Base-by-base conservation (phyloP, 2,113 vertebrate genomes). In the Nothoprocta pentlandii region DNA sequence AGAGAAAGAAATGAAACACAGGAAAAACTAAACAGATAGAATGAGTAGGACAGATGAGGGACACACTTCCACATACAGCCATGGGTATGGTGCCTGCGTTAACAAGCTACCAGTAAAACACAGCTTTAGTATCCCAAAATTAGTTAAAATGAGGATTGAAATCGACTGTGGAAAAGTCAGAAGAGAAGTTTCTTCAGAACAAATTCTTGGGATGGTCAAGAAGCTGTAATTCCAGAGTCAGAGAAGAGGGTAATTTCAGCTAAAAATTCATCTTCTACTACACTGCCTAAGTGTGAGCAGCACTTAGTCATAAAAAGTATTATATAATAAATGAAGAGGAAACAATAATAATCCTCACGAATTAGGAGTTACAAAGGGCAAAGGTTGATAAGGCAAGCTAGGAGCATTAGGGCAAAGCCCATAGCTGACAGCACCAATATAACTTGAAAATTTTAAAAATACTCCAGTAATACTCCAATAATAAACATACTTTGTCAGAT, bases 11-110 rank as follows among this genome's bases (percentile, higher is more conserved):
- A 10, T 8, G 23, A 34, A 23, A n/a, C 23, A n/a, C 22, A 62
- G 22, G 19, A 10, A n/a, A 36, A n/a, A 8, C 16, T 4, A 67
- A 47, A 26, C 56, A 28, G 61, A 54, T 32, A 64, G 47, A 78
- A 71, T 41, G 56, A 80, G 21, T 12, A 63, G 26, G 49, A 20
- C 2, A 92, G 71, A 42, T 26, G 34, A 80, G 20, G 8, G 26
- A 36, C 22, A 68, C 4, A 13, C 19, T 36, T 34, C 16, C 69
- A n/a, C 51, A 68, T 14, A 68, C 77, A 89, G 77, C 46, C 42
- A 10, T 1, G 19, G 85, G 19, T 0, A 0, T 46, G 26, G 51
- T 42, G 41, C 6, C 9, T 12, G 32, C 22, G 11, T 41, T 68
- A 56, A 79, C 42, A 85, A 85, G 44, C 20, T 68, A 75, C n/a